phyloP scores from a whole-genome alignment of 2,888 invertebrate species.

The Clusia tigrina region DNA sequence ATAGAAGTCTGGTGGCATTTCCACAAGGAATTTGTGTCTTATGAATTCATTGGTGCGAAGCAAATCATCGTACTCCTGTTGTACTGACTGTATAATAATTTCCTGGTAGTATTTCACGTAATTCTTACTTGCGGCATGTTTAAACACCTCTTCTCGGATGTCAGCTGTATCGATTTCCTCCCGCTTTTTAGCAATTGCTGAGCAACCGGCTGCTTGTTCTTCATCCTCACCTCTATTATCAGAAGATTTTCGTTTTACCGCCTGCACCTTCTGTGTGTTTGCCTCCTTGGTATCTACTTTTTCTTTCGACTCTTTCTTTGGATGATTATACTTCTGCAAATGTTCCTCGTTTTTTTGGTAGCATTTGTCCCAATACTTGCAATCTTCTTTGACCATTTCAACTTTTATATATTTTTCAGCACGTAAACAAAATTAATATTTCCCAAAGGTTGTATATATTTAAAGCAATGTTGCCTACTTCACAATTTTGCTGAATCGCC shows the following conservation, averaged over 20 bases:
- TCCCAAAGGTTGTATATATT: too few relatives aligned
- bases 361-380: slow-evolving; percentile 81
- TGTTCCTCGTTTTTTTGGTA: slow-evolving; percentile 84
- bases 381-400: slow-evolving; percentile 68
- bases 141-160: slow-evolving; percentile 45
- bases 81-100: slow-evolving; percentile 53
- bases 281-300: too few relatives aligned
- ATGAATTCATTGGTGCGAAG: slow-evolving; percentile 69
- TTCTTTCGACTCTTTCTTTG: slow-evolving; percentile 64
- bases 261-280: slow-evolving; percentile 25
- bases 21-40: slow-evolving; percentile 78
- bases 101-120: slow-evolving; percentile 54
- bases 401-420: too few relatives aligned
- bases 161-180: slow-evolving; percentile 42
- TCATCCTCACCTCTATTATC: slow-evolving; percentile 40
- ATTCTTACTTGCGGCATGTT: slow-evolving; percentile 53
- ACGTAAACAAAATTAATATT: too few relatives aligned
- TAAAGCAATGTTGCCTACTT: too few relatives aligned
- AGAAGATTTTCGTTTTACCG: slow-evolving; percentile 41
- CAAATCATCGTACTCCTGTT: slow-evolving; percentile 64
- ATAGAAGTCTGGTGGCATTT: slow-evolving; percentile 92
- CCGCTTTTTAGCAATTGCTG: too few relatives aligned
- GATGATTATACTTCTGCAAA: slow-evolving; percentile 79
- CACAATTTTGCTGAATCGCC: too few relatives aligned
- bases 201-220: background rate